Evolutionary conservation across 2,113 vertebrate species (phyloP), one percentile per base, ranked within the genome.

Genomic region (Sprattus sprattus): DNA sequence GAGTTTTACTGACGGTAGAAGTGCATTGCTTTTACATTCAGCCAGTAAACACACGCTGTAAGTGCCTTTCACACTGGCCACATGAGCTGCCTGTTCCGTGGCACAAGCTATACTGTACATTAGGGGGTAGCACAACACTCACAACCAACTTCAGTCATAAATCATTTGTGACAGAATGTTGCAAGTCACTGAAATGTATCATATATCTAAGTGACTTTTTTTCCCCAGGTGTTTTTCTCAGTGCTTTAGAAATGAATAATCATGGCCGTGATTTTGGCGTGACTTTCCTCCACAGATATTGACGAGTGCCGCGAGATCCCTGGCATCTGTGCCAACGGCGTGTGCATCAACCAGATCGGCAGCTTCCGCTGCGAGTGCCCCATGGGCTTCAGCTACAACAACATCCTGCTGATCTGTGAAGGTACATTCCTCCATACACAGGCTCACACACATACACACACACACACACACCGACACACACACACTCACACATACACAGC

Each of bases 331-430:
- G 94, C 96, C 6, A 95, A 95, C 0, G 97, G 98, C 0, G 93
- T 97, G 84, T 99, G 97, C 90, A 96, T 99, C 94, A 98, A 99
- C 93, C 98, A 98, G 89, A 97, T 97, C 0, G 97, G 98, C 67
- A 99, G 97, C 90, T 99, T 99, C 95, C 95, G 96, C 84, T 99
- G 98, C 45, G 96, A 99, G 92, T 99, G 97, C 87, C 97, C 96
- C 1, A 95, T 96, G 84, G 98, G 97, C 57, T 99, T 99, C 95
- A 95, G 96, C 91, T 98, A 98, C 94, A 97, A 97, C 94, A 95
- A 97, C 89, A 95, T 96, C 86, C 92, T 97, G 82, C 95, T 99
- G 89, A 96, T 97, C 90, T 99, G 97, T 0, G 96, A 98, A 97
- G 97, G 97, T 99, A 93, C 86, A 84, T n/a, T n/a, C n/a, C n/a